phyloP scores from a whole-genome alignment of 2,113 vertebrate species.

The Scomber scombrus region DNA sequence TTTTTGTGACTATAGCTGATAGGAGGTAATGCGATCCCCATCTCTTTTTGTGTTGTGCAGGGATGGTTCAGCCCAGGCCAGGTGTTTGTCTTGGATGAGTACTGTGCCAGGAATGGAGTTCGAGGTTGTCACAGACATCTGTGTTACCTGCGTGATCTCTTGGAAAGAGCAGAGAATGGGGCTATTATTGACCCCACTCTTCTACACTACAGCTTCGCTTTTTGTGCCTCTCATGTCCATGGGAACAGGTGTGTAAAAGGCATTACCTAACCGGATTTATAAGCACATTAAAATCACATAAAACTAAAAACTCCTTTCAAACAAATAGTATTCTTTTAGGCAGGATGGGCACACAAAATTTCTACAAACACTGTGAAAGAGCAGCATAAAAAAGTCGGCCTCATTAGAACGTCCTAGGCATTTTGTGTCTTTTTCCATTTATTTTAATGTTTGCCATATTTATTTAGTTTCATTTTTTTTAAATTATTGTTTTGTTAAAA shows the following conservation, averaged over 20 bases:
- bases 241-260: slow-evolving; percentile 93
- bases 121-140: slow-evolving; percentile 98
- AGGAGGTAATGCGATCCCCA: not conserved
- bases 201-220: slow-evolving; percentile 99
- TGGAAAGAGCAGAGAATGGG: slow-evolving; percentile 95
- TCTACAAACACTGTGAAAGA: not conserved
- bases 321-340: not conserved
- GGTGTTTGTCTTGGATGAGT: slow-evolving; percentile 99
- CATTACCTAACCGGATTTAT: not conserved
- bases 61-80: slow-evolving; percentile 99
- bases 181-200: slow-evolving; percentile 99
- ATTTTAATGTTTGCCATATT: slow-evolving; percentile 42
- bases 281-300: not conserved
- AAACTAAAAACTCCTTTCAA: not conserved
- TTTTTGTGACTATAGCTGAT: not conserved
- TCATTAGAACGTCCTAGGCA: not conserved
- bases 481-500: slow-evolving; percentile 32
- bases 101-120: slow-evolving; percentile 97
- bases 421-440: slow-evolving; percentile 48
- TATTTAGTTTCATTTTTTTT: slow-evolving; percentile 54
- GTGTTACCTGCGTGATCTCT: slow-evolving; percentile 96
- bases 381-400: not conserved
- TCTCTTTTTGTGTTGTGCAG: slow-evolving; percentile 79
- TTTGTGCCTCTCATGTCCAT: slow-evolving; percentile 98
- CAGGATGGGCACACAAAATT: not conserved